phyloP scores from a whole-genome alignment of 2,797 vertebrate species.

The Diceros bicornis region DNA sequence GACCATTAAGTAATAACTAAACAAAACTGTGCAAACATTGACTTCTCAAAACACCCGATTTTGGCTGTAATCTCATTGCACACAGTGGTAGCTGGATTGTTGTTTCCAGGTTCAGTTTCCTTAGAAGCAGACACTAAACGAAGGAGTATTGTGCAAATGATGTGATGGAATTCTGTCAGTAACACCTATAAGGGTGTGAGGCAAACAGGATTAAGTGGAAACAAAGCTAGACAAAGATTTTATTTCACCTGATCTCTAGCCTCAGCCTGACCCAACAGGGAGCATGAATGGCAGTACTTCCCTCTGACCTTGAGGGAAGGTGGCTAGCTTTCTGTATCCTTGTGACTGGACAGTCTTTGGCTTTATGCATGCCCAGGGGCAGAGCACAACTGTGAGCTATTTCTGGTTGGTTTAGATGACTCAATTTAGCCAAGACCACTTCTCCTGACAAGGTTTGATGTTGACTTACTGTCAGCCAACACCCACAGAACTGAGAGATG shows the following conservation, averaged over 20 bases:
- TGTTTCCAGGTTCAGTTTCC: background rate
- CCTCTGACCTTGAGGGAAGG: background rate
- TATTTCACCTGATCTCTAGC: background rate
- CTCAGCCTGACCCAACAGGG: background rate
- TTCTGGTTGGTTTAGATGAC: background rate
- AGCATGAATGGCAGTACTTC: background rate
- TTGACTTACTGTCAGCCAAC: background rate
- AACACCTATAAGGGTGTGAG: background rate
- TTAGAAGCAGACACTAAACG: background rate
- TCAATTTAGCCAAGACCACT: background rate
- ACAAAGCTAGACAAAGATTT: background rate
- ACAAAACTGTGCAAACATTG: background rate
- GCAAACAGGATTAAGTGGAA: background rate
- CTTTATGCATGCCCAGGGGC: background rate
- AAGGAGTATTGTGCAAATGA: background rate
- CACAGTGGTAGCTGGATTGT: background rate
- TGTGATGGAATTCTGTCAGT: background rate
- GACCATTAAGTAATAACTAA: background rate
- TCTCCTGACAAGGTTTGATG: background rate
- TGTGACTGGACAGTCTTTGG: background rate
- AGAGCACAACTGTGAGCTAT: background rate
- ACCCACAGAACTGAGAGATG: background rate
- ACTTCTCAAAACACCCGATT: background rate
- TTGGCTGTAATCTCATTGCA: background rate
- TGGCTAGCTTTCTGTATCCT: background rate